Conservation (phyloP, 2,113 vertebrate genomes). For the Hystrix brachyura region DNA sequence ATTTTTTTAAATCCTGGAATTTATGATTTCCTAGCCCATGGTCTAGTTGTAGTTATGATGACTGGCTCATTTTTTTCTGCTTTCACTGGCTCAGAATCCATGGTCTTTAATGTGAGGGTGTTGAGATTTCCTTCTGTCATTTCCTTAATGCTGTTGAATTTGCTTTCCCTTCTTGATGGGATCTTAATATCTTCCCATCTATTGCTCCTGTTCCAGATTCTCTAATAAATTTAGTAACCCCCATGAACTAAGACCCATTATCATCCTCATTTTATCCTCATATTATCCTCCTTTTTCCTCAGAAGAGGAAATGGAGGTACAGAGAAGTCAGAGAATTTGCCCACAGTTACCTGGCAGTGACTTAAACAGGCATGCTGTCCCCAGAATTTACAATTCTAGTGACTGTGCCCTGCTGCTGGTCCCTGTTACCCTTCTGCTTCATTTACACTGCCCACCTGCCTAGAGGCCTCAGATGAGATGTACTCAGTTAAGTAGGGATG, state of each 20-base stretch:
- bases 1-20: neutral
- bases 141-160: neutral
- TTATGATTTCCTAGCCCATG: neutral
- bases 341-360: neutral
- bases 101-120: neutral
- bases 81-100: neutral
- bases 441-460: neutral
- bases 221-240: neutral
- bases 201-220: neutral
- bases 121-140: neutral
- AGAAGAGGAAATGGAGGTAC: neutral
- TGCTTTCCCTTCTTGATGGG: neutral
- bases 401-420: neutral
- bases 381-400: neutral
- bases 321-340: neutral
- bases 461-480: neutral
- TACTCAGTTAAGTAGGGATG: fast-evolving
- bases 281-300: no score
- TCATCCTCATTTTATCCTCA: neutral
- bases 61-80: neutral
- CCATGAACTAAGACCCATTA: neutral
- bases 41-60: neutral
- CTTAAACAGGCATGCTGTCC: neutral
- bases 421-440: neutral
- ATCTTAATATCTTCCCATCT: neutral